These are phyloP conservation scores for Miniopterus natalensis DNA, from an alignment of 2,113 vertebrate species.

Conservation along the genomic window DNA sequence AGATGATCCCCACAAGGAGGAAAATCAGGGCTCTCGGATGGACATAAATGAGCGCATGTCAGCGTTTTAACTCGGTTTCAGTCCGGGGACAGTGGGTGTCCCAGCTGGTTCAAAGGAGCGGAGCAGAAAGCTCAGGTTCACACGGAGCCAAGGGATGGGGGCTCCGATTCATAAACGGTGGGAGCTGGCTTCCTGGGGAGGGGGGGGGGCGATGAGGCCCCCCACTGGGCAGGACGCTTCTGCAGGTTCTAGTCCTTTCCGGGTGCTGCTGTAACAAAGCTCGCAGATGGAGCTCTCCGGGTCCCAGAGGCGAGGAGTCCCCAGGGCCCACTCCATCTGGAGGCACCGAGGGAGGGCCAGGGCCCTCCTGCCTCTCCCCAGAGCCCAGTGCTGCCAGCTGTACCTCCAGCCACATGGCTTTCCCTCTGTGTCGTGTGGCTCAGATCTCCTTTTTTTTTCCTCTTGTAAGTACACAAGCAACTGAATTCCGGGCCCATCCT, in stretches of 20 bases:
- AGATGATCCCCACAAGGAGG: neutral
- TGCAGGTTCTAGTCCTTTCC: neutral
- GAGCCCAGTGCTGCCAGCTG: neutral
- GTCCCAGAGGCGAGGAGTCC: neutral
- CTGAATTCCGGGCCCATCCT: neutral
- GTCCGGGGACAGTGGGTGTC: neutral
- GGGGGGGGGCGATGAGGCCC: rapidly evolving
- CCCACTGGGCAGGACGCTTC: rapidly evolving
- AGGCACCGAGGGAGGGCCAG: neutral
- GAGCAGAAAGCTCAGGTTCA: rapidly evolving
- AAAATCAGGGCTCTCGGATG: rapidly evolving
- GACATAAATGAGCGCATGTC: rapidly evolving
- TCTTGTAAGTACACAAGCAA: neutral
- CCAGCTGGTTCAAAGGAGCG: neutral
- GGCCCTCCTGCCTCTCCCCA: neutral
- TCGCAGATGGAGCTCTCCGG: neutral
- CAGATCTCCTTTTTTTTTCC: neutral
- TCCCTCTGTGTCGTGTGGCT: rapidly evolving
- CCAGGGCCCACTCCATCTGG: neutral
- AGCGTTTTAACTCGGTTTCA: rapidly evolving
- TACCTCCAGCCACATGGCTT: rapidly evolving
- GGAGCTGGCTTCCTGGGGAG: neutral
- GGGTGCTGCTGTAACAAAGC: neutral
- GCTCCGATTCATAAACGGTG: rapidly evolving
- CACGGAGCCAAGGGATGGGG: rapidly evolving